Evolutionary conservation across 2,888 invertebrate species (phyloP), one percentile per base, ranked within the genome.

Genomic region (Troides helena): DNA sequence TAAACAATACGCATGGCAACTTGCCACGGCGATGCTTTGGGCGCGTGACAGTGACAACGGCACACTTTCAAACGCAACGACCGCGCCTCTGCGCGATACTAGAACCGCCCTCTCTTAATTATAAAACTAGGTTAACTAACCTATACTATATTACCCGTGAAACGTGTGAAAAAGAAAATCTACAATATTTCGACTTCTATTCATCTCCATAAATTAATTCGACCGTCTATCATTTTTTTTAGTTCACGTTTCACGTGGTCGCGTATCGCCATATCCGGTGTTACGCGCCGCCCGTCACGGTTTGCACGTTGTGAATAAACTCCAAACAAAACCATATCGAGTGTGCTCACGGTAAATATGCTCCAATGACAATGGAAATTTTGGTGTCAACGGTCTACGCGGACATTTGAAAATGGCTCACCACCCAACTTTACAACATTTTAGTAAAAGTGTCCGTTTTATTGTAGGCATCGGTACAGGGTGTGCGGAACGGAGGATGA

Each of bases 121-220:
- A 85, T 79, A 84, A 89, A 89, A 91, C 87, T 90, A 77, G 91
- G 92, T 86, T 91, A 93, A 93, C 89, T 90, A 86, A 94, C 92
- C 86, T 85, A 83, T 81, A 80, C 78, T 80, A 75, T 77, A 75
- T 77, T 78, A 80, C 80, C 79, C 82, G 81, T 78, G 79, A 81
- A 84, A 84, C 87, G 89, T 91, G 92, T 82, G 91, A 90, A 90
- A 82, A 84, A 81, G 81, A 80, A 80, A 82, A 79, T 80, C 76
- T 76, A 74, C 77, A 80, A 84, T 81, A 58, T 71, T 68, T 65
- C 21, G 46, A 57, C 25, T 69, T 18, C 62, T 66, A 63, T 69
- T 65, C 60, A 60, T 57, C 56, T 62, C 50, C 18, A 36, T n/a
- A 25, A 50, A 30, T 50, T 62, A 23, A 39, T 66, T 61, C 66